phyloP scores from a whole-genome alignment of 2,797 vertebrate genomes.

The Percopsis omiscomaycus region DNA sequence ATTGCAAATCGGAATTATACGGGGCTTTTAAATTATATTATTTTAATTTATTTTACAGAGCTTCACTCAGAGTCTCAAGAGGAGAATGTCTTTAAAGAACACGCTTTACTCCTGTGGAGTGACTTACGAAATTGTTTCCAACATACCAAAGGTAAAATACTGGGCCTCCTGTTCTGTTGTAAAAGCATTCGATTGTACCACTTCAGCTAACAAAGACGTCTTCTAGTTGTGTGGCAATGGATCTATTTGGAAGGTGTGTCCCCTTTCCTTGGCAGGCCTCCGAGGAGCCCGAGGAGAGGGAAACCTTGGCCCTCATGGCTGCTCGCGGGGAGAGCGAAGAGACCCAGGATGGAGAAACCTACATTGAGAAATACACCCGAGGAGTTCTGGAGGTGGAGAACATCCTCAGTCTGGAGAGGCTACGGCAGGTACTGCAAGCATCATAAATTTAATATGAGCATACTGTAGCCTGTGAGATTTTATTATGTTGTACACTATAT shows the following conservation, averaged over 20 bases:
- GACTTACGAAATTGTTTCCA: conserved; percentile 97
- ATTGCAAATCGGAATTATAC: no score
- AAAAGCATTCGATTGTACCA: not conserved
- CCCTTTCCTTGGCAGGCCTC: conserved; percentile 82
- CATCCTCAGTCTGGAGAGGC: conserved; percentile 91
- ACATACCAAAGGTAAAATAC: conserved; percentile 92
- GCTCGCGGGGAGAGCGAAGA: conserved; percentile 89
- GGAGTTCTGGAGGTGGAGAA: conserved; percentile 95
- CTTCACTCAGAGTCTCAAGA: conserved; percentile 97
- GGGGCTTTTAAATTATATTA: no score
- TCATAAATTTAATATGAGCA: not conserved
- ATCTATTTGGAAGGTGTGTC: not conserved
- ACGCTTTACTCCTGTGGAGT: conserved; percentile 90
- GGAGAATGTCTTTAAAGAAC: conserved; percentile 95
- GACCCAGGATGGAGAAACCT: conserved; percentile 87
- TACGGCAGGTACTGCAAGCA: conserved; percentile 81
- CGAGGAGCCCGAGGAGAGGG: conserved; percentile 94
- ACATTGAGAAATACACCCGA: conserved; percentile 95
- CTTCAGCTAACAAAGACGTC: not conserved
- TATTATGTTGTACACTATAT: no score
- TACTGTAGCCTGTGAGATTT: not conserved
- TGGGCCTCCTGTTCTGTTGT: not conserved
- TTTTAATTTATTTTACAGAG: conserved; percentile 76
- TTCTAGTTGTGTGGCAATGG: not conserved
- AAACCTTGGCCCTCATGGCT: conserved; percentile 94